phyloP scores from a whole-genome alignment of 2,888 invertebrate genomes.

The Tethea ocularis region DNA sequence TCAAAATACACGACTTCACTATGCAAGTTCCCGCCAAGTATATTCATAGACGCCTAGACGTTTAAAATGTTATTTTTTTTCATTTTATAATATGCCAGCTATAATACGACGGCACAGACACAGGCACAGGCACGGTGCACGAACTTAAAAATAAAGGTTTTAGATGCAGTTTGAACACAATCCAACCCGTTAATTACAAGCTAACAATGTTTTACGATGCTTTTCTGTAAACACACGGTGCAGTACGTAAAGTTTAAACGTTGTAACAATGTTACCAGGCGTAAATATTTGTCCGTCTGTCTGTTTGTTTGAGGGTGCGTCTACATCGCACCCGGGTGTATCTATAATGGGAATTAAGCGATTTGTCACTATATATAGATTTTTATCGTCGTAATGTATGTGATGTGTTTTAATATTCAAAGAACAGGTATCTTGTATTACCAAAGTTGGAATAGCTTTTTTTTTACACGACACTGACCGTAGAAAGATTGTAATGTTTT shows the following conservation, averaged over 20 bases:
- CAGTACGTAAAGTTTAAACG: background rate
- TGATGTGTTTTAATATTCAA: background rate
- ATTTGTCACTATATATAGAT: background rate
- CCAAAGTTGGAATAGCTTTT: no score
- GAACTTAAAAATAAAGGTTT: background rate
- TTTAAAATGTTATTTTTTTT: constrained; percentile 9
- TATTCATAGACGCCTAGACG: no score
- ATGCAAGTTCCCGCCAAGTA: no score
- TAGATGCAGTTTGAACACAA: constrained; percentile 14
- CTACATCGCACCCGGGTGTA: constrained; percentile 25
- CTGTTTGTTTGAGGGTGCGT: constrained; percentile 34
- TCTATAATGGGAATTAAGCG: constrained; percentile 8
- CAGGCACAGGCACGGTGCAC: background rate
- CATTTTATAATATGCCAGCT: background rate
- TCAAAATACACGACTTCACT: no score
- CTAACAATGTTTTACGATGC: constrained; percentile 34
- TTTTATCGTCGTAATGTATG: background rate
- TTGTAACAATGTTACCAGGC: constrained; percentile 32
- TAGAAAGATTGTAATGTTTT: no score
- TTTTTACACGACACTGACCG: no score
- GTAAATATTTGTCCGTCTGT: constrained; percentile 48
- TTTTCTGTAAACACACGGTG: constrained; percentile 30
- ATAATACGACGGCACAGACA: no score
- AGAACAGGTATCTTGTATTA: no score
- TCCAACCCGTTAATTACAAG: constrained; percentile 40